These are phyloP conservation scores for Fratercula arctica DNA, from an alignment of 2,797 vertebrate genomes.

Conservation along the genomic window DNA sequence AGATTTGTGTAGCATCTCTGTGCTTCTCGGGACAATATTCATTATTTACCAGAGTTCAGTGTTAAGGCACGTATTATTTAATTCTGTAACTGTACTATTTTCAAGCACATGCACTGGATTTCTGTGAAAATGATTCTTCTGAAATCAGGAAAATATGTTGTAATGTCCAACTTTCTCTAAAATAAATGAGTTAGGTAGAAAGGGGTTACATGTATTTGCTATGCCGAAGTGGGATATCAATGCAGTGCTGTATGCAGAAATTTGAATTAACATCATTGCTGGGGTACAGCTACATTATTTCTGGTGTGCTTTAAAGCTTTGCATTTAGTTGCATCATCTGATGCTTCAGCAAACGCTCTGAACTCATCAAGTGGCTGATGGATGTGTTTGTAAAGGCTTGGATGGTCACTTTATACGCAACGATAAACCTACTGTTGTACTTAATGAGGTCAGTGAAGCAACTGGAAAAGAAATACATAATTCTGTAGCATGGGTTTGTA, in stretches of 20 bases:
- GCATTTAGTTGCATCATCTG: not conserved
- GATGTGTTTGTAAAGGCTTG: constrained; percentile 59
- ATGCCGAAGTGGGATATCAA: not conserved
- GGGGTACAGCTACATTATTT: not conserved
- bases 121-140: not conserved
- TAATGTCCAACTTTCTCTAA: not conserved
- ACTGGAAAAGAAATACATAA: constrained; percentile 59
- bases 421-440: constrained; percentile 43
- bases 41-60: not conserved
- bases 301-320: not conserved
- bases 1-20: not conserved
- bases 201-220: not conserved
- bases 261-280: not conserved
- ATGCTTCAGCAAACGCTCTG: constrained; percentile 11
- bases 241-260: not conserved
- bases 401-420: constrained; percentile 57
- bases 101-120: not conserved
- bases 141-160: not conserved
- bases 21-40: not conserved
- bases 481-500: constrained; percentile 53
- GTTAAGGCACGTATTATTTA: not conserved
- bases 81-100: not conserved
- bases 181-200: not conserved
- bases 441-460: constrained; percentile 74
- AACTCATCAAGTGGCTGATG: constrained; percentile 45